Evolutionary conservation across 2,797 vertebrate species (phyloP).

Genomic region (Enteromius unitaeniatus): DNA sequence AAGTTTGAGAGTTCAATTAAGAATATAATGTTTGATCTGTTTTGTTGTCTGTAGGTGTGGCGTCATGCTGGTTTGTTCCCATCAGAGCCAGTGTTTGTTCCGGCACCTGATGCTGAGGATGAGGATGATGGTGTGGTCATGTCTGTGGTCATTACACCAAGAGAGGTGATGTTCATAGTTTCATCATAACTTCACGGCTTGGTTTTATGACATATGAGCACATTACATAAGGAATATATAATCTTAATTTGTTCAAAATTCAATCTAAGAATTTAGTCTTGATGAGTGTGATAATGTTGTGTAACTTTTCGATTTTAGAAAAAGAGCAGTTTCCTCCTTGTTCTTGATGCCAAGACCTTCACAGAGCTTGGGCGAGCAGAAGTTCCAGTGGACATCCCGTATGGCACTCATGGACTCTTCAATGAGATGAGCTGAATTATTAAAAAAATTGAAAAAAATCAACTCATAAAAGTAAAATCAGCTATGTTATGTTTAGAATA

Average conservation of each 20-base stretch:
- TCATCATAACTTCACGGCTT: background rate
- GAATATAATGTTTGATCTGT: conserved; percentile 30
- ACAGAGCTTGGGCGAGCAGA: conserved; percentile 88
- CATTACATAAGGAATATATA: background rate
- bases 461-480: background rate
- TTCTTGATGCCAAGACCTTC: conserved; percentile 91
- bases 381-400: conserved; percentile 87
- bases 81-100: conserved; percentile 94
- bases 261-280: background rate
- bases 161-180: conserved; percentile 72
- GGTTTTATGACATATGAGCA: background rate
- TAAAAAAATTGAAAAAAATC: background rate
- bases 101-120: conserved; percentile 79
- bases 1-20: background rate
- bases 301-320: conserved; percentile 75
- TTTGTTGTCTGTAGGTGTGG: conserved; percentile 81
- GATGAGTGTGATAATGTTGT: background rate
- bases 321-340: conserved; percentile 86
- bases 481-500: background rate
- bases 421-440: conserved; percentile 66
- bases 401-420: conserved; percentile 89
- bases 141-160: conserved; percentile 89
- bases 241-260: background rate
- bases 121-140: conserved; percentile 92
- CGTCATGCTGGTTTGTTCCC: conserved; percentile 87